Evolutionary conservation across 37 sponge, comb jelly and placozoan species (phyloP), one percentile per base, ranked within the genome.

Genomic region (Ianthella basta): DNA sequence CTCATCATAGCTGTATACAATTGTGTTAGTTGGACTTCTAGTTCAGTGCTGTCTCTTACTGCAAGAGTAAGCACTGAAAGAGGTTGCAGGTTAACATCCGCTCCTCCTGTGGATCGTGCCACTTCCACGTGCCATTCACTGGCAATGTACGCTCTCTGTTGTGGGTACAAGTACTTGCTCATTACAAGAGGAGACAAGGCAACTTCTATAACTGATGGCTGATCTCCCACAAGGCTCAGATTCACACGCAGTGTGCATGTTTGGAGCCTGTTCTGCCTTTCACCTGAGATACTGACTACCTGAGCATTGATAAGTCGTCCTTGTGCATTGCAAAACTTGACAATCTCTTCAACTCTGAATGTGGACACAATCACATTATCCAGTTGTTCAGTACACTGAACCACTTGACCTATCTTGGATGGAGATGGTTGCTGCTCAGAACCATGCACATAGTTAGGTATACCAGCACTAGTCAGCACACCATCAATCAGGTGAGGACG

Each of bases 271-370:
- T n/a, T n/a, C n/a, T n/a, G n/a, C n/a, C n/a, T n/a, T n/a, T n/a
- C n/a, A n/a, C n/a, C n/a, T n/a, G n/a, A n/a, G n/a, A n/a, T n/a
- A n/a, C 23, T 24, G 13, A 24, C 27, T 13, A 72, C 19, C 36
- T 72, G 40, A 72, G 73, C 73, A 72, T 72, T 72, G 37, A 72
- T 72, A 8, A 23, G 37, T 37, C 8, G 5, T 33, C 40, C 73
- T 24, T 15, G 25, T 12, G 32, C 39, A 32, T 6, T 34, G 13
- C 13, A 21, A 72, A 34, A 72, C 39, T 72, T 72, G 12, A 72
- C 73, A 34, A 72, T 72, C 19, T 72, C 73, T 13, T 40, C 73
- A 30, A 8, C 30, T 29, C 40, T 72, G 40, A 72, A 72, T 13
- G 37, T 72, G 39, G 20, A 72, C 73, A 72, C 8, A 34, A 72